A percentile compares a stretch with the other conserved stretches of the same genome.
These are phyloP conservation scores for Prosopocoilus inquinatus DNA, from an alignment of 2,888 invertebrate genomes.

Conservation along the genomic window DNA sequence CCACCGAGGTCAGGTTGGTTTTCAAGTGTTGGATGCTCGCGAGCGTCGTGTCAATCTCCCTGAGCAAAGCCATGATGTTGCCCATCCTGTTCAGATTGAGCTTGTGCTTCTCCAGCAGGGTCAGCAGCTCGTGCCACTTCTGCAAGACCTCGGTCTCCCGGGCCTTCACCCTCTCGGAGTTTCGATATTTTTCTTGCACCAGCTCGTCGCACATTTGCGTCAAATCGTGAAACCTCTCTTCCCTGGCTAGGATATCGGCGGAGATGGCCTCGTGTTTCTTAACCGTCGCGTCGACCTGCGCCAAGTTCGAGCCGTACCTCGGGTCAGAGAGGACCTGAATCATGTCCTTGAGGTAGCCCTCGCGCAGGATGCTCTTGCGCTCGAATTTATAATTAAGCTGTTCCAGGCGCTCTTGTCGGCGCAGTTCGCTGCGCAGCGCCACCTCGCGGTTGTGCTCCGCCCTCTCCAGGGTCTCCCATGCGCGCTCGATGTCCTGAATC, in stretches of 20 bases:
- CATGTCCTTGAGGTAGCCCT: slow-evolving; percentile 97
- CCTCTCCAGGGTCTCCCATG: slow-evolving; percentile 89
- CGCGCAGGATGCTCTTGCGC: slow-evolving; percentile 89
- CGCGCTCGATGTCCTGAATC: slow-evolving; percentile 92
- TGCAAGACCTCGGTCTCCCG: slow-evolving; percentile 68
- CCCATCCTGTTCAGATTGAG: slow-evolving; percentile 75
- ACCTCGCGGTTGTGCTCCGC: slow-evolving; percentile 94
- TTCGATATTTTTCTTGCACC: slow-evolving; percentile 88
- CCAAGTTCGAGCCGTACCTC: slow-evolving; percentile 83
- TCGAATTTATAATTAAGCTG: slow-evolving; percentile 95
- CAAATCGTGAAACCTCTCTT: slow-evolving; percentile 91
- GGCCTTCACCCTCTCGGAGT: slow-evolving; percentile 71
- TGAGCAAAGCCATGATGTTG: slow-evolving; percentile 80
- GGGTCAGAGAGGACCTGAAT: slow-evolving; percentile 91
- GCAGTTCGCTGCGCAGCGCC: slow-evolving; percentile 84
- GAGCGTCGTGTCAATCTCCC: slow-evolving; percentile 89
- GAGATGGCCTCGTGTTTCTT: slow-evolving; percentile 99
- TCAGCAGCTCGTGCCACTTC: slow-evolving; percentile 84
- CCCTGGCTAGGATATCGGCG: slow-evolving; percentile 90
- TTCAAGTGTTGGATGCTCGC: slow-evolving; percentile 83
- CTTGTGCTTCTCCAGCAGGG: slow-evolving; percentile 80
- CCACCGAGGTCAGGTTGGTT: slow-evolving; percentile 72
- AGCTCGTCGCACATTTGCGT: slow-evolving; percentile 92
- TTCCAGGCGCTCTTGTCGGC: slow-evolving; percentile 89
- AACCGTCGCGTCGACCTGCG: slow-evolving; percentile 94